phyloP scores from a whole-genome alignment of 2,113 vertebrate species.

The Abramis brama region DNA sequence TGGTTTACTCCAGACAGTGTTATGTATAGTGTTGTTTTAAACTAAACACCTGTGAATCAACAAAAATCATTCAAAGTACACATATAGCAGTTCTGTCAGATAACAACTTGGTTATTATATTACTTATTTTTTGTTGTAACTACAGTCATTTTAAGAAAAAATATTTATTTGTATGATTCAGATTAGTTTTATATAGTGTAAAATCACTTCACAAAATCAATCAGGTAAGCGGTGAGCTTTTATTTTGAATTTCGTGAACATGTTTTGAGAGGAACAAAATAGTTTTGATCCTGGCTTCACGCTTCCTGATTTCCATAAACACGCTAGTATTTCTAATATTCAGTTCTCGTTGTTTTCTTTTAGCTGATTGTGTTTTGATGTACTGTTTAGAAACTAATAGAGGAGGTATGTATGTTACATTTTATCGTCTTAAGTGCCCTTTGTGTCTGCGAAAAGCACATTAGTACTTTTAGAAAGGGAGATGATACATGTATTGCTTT shows the following conservation, averaged over 20 bases:
- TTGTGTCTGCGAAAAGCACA: not conserved
- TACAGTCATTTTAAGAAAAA: not conserved
- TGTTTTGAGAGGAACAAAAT: not conserved
- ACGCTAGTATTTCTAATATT: not conserved
- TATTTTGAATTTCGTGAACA: not conserved
- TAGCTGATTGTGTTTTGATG: not conserved
- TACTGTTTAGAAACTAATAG: not conserved
- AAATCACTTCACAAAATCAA: too few species aligned
- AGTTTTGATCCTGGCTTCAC: not conserved
- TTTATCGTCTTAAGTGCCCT: not conserved
- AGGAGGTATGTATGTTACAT: slow-evolving; percentile 15
- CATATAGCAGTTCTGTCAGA: not conserved
- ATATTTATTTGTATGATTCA: not conserved
- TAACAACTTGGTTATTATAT: not conserved
- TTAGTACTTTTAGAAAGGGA: not conserved
- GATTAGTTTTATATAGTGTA: not conserved
- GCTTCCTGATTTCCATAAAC: not conserved
- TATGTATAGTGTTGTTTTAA: not conserved
- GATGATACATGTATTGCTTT: not conserved
- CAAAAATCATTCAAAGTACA: not conserved
- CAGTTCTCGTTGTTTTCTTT: not conserved
- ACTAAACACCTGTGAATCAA: not conserved
- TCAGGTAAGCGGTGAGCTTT: not conserved
- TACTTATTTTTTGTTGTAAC: too few species aligned
- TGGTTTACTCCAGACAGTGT: not conserved